Conservation (phyloP, 2,888 invertebrate genomes). For the Fragum fragum region DNA sequence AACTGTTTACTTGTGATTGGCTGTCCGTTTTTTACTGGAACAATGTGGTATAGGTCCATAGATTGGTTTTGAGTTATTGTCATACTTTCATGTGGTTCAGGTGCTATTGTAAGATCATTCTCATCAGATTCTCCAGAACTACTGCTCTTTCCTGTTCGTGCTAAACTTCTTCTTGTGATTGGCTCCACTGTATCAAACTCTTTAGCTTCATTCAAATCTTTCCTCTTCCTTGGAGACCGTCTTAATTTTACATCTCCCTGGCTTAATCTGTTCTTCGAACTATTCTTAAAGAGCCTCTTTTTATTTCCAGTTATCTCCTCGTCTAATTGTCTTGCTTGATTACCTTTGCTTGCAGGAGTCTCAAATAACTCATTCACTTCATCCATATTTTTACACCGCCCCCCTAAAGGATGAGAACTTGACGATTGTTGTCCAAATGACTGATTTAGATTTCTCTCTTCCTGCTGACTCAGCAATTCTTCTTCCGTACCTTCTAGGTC, state of each 20-base stretch:
- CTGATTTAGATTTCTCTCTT: too few relatives aligned
- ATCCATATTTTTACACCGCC: conserved; percentile 20
- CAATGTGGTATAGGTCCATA: conserved; percentile 53
- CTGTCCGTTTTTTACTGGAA: conserved; percentile 57
- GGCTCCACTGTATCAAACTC: not conserved
- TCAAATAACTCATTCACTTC: conserved; percentile 54
- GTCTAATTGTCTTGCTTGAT: not conserved
- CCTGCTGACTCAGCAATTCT: not conserved
- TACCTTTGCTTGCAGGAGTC: conserved; percentile 29
- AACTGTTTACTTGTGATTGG: conserved; percentile 37
- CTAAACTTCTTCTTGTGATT: not conserved
- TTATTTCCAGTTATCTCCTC: not conserved
- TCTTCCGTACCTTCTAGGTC: conserved; percentile 5
- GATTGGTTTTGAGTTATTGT: conserved; percentile 33
- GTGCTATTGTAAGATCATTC: conserved; percentile 41
- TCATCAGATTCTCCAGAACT: conserved; percentile 16
- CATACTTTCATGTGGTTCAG: conserved; percentile 6
- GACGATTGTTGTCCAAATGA: not conserved
- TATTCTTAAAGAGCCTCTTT: conserved; percentile 32
- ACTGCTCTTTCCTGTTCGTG: not conserved
- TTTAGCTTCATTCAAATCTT: not conserved
- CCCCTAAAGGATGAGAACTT: conserved; percentile 8
- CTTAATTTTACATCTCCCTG: conserved; percentile 34
- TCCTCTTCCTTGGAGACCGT: conserved; percentile 59
- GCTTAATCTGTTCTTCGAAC: not conserved